Evolutionary conservation across 2,888 invertebrate genomes (phyloP), one percentile per base, ranked within the genome.

Genomic region (Anaspis maculata): DNA sequence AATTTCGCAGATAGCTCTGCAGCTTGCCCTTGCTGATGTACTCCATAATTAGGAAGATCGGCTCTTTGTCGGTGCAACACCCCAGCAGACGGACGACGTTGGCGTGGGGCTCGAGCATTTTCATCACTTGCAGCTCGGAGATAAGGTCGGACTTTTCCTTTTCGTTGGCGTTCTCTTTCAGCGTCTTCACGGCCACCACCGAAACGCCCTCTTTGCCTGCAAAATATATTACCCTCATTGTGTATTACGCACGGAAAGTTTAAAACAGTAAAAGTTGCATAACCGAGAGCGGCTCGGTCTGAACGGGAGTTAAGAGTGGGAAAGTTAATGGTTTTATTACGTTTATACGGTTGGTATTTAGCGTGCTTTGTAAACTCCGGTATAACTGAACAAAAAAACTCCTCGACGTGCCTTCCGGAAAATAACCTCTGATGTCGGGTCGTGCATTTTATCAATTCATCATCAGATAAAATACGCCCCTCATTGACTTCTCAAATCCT

Each of bases 141-240:
- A 87, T 62, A n/a, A 95, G 70, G 62, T 94, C 94, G 19, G 79
- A 71, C 45, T 84, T 79, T 59, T 92, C 92, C 33, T 85, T 77
- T 57, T 90, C 90, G 1, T 83, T 82, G 0, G 91, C 90, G 52
- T 87, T 88, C 61, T 90, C 91, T 68, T 91, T 91, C n/a, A 91
- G 69, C 0, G 92, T 94, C 67, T 94, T 94, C 22, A 94, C 92
- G 9, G 94, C 94, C 0, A 94, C 92, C 1, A 85, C 82, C 19
- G 79, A 76, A 24, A 83, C 73, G 2, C 84, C 84, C 54, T 83
- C 81, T 45, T 72, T 71, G 15, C 77, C 80, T 78, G 62, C 9
- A 55, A 51, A 30, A 27, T n/a, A n/a, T n/a, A n/a, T n/a, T n/a
- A n/a, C n/a, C n/a, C n/a, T n/a, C n/a, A n/a, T n/a, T n/a, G n/a